Percentiles rank a stretch among this genome's conserved stretches.
Conservation (phyloP, 2,888 invertebrate species). For the Myopa tessellatipennis region DNA sequence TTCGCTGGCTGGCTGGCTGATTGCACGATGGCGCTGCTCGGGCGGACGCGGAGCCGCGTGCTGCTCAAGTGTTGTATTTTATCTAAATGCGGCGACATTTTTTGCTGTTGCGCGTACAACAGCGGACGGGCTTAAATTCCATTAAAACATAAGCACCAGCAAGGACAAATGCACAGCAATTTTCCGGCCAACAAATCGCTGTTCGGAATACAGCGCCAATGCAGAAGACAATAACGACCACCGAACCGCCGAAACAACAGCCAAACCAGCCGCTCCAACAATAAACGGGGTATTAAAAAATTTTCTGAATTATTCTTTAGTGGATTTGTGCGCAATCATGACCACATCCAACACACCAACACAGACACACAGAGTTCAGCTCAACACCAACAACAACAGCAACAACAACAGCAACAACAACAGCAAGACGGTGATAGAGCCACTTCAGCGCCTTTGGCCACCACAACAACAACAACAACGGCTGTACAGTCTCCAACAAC, state of each 20-base stretch:
- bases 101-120: background rate
- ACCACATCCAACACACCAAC: background rate
- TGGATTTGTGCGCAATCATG: slow-evolving; percentile 20
- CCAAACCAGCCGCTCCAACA: background rate
- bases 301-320: slow-evolving; percentile 6
- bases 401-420: background rate
- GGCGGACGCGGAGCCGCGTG: background rate
- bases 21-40: too few species aligned
- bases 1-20: background rate
- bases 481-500: background rate
- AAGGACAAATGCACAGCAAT: background rate
- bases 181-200: slow-evolving; percentile 18
- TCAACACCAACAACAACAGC: background rate
- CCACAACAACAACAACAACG: background rate
- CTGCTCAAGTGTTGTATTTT: background rate
- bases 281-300: background rate
- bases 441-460: slow-evolving; percentile 3
- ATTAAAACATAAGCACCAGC: background rate
- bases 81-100: slow-evolving; percentile 1
- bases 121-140: background rate
- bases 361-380: background rate
- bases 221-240: background rate
- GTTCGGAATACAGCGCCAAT: background rate
- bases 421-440: background rate
- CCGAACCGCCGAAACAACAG: background rate